Evolutionary conservation across 2,888 invertebrate genomes (phyloP).

Genomic region (Gandaritis pyraliata): DNA sequence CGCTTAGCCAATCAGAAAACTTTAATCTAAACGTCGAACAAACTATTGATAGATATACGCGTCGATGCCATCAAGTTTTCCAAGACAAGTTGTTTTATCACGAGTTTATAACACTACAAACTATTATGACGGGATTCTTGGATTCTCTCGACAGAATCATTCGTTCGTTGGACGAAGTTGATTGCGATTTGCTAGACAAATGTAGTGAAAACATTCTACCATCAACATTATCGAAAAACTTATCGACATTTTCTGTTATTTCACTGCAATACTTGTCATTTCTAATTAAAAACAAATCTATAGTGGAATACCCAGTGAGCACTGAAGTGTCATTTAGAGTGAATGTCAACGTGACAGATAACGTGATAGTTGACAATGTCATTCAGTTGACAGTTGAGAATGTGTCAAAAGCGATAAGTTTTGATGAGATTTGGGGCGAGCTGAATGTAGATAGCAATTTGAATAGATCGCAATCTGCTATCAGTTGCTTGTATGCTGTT

Average conservation of each 20-base stretch:
- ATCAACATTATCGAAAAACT: conserved; percentile 61
- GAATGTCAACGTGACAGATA: conserved; percentile 59
- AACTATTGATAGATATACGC: conserved; percentile 77
- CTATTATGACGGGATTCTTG: conserved; percentile 66
- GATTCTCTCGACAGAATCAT: conserved; percentile 61
- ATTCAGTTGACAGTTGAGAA: conserved; percentile 67
- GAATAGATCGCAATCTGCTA: conserved; percentile 76
- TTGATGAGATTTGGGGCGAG: conserved; percentile 74
- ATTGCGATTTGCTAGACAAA: conserved; percentile 77
- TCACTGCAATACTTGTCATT: conserved; percentile 78
- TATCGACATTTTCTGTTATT: conserved; percentile 74
- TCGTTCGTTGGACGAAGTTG: conserved; percentile 64
- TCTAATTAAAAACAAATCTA: conserved; percentile 78
- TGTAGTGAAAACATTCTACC: conserved; percentile 71
- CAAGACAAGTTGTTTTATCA: conserved; percentile 79
- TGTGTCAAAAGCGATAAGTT: conserved; percentile 68
- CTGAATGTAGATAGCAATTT: conserved; percentile 71
- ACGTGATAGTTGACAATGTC: conserved; percentile 71
- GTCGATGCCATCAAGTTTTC: conserved; percentile 78
- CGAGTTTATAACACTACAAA: conserved; percentile 72
- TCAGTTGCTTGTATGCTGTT: conserved; percentile 77
- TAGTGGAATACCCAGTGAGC: conserved; percentile 73
- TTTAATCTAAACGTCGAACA: conserved; percentile 72
- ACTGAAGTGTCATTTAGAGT: conserved; percentile 74
- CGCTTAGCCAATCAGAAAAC: conserved; percentile 78